Evolutionary conservation across 2,797 vertebrate genomes (phyloP).

Genomic region (Typhlichthys subterraneus): DNA sequence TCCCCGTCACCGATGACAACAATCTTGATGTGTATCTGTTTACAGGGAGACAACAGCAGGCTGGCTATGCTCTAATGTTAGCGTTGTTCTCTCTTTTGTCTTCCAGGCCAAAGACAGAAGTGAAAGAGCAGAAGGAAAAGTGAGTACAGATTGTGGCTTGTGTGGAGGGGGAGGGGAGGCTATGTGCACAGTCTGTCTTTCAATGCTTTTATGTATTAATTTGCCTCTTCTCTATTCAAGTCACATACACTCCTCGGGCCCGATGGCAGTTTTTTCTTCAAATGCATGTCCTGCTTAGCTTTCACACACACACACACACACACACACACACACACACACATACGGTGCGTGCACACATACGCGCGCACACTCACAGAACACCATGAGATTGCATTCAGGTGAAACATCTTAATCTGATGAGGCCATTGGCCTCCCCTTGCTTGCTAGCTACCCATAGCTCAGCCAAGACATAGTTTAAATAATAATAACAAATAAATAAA

Average conservation of each 20-base stretch:
- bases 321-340: constrained; percentile 4
- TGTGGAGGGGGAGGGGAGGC: background rate
- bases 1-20: no score
- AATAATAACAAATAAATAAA: no score
- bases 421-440: constrained; percentile 38
- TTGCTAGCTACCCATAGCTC: background rate
- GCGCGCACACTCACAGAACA: constrained; percentile 15
- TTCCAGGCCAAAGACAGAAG: constrained; percentile 93
- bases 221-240: background rate
- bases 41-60: constrained; percentile 38
- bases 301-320: background rate
- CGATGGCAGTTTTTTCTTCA: background rate
- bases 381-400: constrained; percentile 32
- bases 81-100: constrained; percentile 59
- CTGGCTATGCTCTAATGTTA: constrained; percentile 53
- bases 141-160: constrained; percentile 81
- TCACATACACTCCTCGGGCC: background rate
- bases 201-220: constrained; percentile 6
- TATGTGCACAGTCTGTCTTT: constrained; percentile 6
- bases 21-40: constrained; percentile 55
- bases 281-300: background rate
- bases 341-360: constrained; percentile 9
- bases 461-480: no score
- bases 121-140: constrained; percentile 91
- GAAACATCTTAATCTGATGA: constrained; percentile 62